phyloP scores from a whole-genome alignment of 2,797 vertebrate genomes.

The Enteromius radiatus region DNA sequence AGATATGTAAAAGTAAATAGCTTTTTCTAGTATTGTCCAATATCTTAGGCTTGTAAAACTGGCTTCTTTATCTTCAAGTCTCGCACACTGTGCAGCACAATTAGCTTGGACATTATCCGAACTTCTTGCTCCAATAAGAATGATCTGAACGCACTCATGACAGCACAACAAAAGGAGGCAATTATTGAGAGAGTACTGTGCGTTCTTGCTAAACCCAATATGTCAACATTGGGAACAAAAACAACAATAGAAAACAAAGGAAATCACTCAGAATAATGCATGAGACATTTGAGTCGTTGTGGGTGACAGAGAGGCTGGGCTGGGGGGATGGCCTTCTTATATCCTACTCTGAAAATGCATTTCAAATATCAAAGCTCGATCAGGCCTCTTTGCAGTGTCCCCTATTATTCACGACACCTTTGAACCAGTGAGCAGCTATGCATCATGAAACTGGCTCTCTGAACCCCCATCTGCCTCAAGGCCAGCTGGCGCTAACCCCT shows the following conservation, averaged over 20 bases:
- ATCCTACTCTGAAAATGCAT: slow-evolving; percentile 76
- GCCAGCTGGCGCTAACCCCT: slow-evolving; percentile 78
- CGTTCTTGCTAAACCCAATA: slow-evolving; percentile 72
- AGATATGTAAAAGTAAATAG: neutral
- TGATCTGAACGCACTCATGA: slow-evolving; percentile 72
- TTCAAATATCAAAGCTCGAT: slow-evolving; percentile 75
- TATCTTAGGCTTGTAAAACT: slow-evolving; percentile 47
- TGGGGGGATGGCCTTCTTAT: slow-evolving; percentile 65
- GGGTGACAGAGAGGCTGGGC: slow-evolving; percentile 55
- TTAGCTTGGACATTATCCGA: slow-evolving; percentile 69
- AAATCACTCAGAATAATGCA: slow-evolving; percentile 78
- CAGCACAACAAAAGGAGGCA: slow-evolving; percentile 74
- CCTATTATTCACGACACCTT: slow-evolving; percentile 80
- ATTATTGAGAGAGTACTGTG: slow-evolving; percentile 74
- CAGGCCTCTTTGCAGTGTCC: slow-evolving; percentile 70
- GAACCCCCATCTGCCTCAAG: slow-evolving; percentile 75
- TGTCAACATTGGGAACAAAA: slow-evolving; percentile 71
- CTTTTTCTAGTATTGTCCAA: neutral
- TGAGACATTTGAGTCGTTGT: slow-evolving; percentile 77
- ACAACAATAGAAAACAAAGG: slow-evolving; percentile 71
- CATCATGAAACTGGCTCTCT: slow-evolving; percentile 76
- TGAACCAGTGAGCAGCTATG: slow-evolving; percentile 81
- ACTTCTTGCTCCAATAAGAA: slow-evolving; percentile 67
- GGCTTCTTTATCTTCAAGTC: slow-evolving; percentile 49
- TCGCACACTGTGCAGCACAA: slow-evolving; percentile 64